Conservation (phyloP, 2,113 vertebrate genomes). For the Halcyon malimbica region DNA sequence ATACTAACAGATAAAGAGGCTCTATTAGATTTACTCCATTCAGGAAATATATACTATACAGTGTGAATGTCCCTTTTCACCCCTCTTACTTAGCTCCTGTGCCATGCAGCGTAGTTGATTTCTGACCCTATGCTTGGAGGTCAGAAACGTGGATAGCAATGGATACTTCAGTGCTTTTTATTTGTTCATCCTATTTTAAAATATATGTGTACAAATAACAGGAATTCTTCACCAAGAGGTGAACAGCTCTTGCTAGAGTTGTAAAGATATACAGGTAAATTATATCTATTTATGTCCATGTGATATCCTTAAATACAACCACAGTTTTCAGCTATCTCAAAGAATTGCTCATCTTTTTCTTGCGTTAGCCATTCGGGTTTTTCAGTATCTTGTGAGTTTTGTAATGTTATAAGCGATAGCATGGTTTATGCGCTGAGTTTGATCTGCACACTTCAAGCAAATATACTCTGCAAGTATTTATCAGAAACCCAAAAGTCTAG, state of each 20-base stretch:
- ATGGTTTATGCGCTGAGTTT: neutral
- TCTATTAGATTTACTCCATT: neutral
- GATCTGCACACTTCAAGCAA: slow-evolving; percentile 20
- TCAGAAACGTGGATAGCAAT: neutral
- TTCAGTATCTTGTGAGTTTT: neutral
- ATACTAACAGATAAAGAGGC: neutral
- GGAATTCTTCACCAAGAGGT: neutral
- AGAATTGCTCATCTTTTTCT: neutral
- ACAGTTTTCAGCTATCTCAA: neutral
- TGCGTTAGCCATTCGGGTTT: neutral
- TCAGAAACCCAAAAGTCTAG: neutral
- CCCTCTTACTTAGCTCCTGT: neutral
- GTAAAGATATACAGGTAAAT: neutral
- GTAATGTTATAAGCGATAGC: neutral
- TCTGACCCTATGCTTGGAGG: neutral
- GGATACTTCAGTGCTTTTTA: neutral
- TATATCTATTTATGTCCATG: neutral
- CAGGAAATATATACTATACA: neutral
- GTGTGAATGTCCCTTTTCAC: neutral
- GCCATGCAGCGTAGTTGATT: neutral
- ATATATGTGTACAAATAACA: neutral
- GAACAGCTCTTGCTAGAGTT: neutral
- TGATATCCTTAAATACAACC: neutral
- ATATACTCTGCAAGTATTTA: neutral
- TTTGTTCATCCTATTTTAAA: neutral